Evolutionary conservation across 2,113 vertebrate genomes (phyloP).

Genomic region (Carassius gibelio): DNA sequence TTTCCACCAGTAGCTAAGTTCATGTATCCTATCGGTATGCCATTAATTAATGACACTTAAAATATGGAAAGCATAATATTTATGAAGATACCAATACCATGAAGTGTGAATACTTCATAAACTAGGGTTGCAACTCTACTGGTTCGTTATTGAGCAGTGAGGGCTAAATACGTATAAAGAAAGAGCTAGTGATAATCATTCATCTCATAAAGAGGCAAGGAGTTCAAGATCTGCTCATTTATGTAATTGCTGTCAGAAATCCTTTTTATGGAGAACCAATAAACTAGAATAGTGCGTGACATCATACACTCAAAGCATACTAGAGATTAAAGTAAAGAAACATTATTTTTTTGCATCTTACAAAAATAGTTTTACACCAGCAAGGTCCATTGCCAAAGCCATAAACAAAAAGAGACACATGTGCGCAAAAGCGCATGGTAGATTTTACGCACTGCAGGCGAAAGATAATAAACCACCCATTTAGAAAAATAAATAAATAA

Average conservation of each 20-base stretch:
- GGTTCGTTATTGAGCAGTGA: background rate
- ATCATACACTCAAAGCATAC: background rate
- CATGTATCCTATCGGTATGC: background rate
- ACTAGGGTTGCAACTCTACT: background rate
- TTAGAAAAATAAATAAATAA: background rate
- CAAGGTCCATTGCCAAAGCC: background rate
- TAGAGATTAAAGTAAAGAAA: background rate
- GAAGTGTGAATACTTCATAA: background rate
- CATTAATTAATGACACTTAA: slow-evolving; percentile 37
- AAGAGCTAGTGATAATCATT: background rate
- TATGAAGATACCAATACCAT: background rate
- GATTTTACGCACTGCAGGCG: slow-evolving; percentile 37
- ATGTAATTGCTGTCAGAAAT: background rate
- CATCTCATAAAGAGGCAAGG: background rate
- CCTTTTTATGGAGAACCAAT: background rate
- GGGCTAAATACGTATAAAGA: background rate
- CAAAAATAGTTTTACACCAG: background rate
- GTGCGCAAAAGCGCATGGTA: slow-evolving; percentile 6
- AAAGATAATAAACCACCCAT: background rate
- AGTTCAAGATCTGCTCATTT: background rate
- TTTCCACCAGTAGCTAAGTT: background rate
- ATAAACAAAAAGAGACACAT: background rate
- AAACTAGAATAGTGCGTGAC: background rate
- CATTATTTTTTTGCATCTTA: no score
- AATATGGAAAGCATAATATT: background rate